Evolutionary conservation across 2,797 vertebrate species (phyloP), one percentile per base, ranked within the genome.

Genomic region (Sebastes hubbsi): DNA sequence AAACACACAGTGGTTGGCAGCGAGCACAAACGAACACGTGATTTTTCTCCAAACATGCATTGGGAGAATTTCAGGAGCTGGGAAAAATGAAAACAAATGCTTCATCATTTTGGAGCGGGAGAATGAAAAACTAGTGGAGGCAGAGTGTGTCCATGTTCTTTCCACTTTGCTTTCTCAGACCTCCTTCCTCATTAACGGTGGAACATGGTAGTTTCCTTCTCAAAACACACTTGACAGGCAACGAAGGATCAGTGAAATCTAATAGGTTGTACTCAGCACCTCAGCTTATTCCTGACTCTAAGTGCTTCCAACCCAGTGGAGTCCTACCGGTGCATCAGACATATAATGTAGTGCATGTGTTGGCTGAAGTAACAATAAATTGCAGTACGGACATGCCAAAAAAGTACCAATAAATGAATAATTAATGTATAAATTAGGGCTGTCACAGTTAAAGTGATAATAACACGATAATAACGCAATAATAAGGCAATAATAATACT

Each of bases 181-280:
- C 78, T 83, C 62, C 38, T 75, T 89, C 66, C 84, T 90, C 81
- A 88, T 92, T 89, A 90, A 85, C 62, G 16, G 58, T 52, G 73
- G 61, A 75, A 75, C 67, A 82, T 30, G 30, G 75, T 75, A 77
- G 81, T 85, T 92, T 88, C 82, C 76, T 58, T 87, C 77, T 87
- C 59, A 71, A 89, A 90, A 91, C 88, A 91, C 61, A 58, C 67
- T 65, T 52, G 64, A 83, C 75, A 70, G 72, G 84, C 66, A 16
- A 82, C n/a, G 4, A 67, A 81, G 60, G 79, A 77, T 87, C 78
- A 73, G 67, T 64, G 85, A 73, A 80, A 89, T 58, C 80, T 29
- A 82, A 80, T 58, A 75, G 54, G 56, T 69, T 72, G n/a, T 11
- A 79, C 75, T 84, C 77, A 52, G 80, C 81, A 76, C 62, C 65